Base-by-base conservation (phyloP, 2,888 invertebrate species). In the Spilarctia lutea region DNA sequence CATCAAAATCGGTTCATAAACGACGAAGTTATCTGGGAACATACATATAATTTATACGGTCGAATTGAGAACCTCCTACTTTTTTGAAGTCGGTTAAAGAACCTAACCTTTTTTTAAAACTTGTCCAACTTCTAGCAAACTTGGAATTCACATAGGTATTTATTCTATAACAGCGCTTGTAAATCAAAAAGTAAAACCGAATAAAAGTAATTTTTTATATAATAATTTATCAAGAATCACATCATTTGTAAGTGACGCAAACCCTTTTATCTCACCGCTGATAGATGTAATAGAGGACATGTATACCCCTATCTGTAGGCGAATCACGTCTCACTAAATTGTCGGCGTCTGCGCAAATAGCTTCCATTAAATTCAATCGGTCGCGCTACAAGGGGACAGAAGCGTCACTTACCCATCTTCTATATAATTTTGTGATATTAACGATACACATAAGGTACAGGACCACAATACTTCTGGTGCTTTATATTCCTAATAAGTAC, bases 341-440 rank as follows among this genome's bases (percentile, higher is more conserved):
- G 89, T 89, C 91, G 90, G 90, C 91, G 88, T 91, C 89, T 87
- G 87, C 89, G 85, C 90, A 92, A 91, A 93, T 92, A 91, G 92
- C 89, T 86, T 63, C 89, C 92, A 94, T 94, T 94, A 94, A 93
- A 94, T 92, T 94, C 93, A 94, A 94, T 94, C 89, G 91, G 85
- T 85, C 84, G 83, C 80, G 80, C 81, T 88, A 86, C 89, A 88
- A 79, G 84, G 83, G 81, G 89, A 93, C 94, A 91, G 93, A 88
- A 93, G 93, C 93, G 89, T 90, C 92, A 88, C 91, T 91, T 91
- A 90, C 77, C 81, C 86, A 80, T 86, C 86, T 81, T 84, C 91
- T 92, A 89, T 94, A 89, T 94, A 94, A 94, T 94, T 94, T 94
- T 87, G 89, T 83, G 89, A 83, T 92, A 94, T 94, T 93, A 94